These are phyloP conservation scores for Lanistes nyassanus DNA, from an alignment of 1,140 invertebrate species.

Conservation along the genomic window DNA sequence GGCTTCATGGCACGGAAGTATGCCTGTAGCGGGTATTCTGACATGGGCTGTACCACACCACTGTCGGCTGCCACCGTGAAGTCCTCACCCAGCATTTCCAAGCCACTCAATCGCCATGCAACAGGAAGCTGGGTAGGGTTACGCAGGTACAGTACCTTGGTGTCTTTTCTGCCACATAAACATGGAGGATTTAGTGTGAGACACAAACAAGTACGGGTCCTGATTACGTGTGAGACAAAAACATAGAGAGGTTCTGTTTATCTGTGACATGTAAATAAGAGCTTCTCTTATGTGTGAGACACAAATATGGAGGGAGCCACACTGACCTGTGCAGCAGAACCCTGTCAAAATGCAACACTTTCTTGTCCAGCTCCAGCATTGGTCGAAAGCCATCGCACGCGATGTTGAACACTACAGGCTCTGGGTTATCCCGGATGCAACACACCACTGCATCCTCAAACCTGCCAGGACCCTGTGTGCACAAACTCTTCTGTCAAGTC, in stretches of 20 bases:
- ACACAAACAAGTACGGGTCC: no score
- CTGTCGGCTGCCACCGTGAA: constrained; percentile 64
- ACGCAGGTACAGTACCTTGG: constrained; percentile 64
- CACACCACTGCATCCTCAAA: constrained; percentile 66
- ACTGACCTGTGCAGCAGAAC: constrained; percentile 65
- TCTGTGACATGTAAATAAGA: no score
- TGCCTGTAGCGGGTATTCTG: constrained; percentile 61
- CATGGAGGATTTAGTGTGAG: not conserved
- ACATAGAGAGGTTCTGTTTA: no score
- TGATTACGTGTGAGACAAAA: no score
- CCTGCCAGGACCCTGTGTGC: constrained; percentile 39
- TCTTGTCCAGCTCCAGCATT: constrained; percentile 65
- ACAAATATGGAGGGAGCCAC: not conserved
- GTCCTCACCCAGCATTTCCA: constrained; percentile 67
- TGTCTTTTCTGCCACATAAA: constrained; percentile 62
- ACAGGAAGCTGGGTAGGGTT: constrained; percentile 67
- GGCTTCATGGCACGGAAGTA: constrained; percentile 67
- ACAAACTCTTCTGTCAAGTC: not conserved
- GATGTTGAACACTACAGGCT: constrained; percentile 66
- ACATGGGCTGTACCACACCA: constrained; percentile 63
- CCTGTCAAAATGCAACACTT: constrained; percentile 65
- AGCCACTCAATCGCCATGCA: constrained; percentile 64
- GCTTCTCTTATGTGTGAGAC: no score
- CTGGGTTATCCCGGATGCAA: constrained; percentile 67
- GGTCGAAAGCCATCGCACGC: constrained; percentile 63